phyloP scores from a whole-genome alignment of 2,797 vertebrate genomes.

The Orientallactaga sibirica region DNA sequence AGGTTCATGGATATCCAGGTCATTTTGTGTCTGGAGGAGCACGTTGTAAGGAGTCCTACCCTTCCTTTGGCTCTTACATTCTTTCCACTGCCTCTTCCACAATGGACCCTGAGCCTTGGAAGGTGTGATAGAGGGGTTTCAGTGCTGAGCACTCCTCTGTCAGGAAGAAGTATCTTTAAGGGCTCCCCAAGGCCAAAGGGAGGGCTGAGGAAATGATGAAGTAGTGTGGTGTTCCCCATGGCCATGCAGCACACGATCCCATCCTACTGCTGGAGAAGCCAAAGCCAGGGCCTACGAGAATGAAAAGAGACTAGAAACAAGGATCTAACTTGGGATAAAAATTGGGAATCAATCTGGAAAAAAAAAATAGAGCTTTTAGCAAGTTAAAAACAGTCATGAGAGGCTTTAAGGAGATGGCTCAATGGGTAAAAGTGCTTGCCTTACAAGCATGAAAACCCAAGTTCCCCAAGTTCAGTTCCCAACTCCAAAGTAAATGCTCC shows the following conservation, averaged over 20 bases:
- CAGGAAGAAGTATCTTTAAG: background rate
- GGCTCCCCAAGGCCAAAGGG: background rate
- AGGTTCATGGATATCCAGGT: too few relatives aligned
- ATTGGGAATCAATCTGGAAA: background rate
- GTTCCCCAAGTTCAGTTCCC: too few relatives aligned
- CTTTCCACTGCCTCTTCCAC: too few relatives aligned
- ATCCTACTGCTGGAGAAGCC: background rate
- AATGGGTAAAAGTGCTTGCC: too few relatives aligned
- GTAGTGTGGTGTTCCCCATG: accelerated
- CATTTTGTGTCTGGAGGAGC: too few relatives aligned
- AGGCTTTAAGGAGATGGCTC: background rate
- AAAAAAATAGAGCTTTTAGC: background rate
- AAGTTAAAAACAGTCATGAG: background rate
- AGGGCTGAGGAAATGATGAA: background rate
- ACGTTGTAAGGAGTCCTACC: too few relatives aligned
- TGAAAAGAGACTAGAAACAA: constrained; percentile 21
- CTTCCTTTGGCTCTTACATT: too few relatives aligned
- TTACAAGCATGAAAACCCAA: too few relatives aligned
- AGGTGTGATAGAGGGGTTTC: too few relatives aligned
- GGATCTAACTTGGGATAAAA: constrained; percentile 27
- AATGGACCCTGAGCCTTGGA: too few relatives aligned
- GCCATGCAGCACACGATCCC: background rate
- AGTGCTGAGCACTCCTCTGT: too few relatives aligned
- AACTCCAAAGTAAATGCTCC: too few relatives aligned
- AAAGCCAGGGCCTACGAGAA: background rate